Evolutionary conservation across 2,888 invertebrate genomes (phyloP).

Genomic region (Spilarctia lutea): DNA sequence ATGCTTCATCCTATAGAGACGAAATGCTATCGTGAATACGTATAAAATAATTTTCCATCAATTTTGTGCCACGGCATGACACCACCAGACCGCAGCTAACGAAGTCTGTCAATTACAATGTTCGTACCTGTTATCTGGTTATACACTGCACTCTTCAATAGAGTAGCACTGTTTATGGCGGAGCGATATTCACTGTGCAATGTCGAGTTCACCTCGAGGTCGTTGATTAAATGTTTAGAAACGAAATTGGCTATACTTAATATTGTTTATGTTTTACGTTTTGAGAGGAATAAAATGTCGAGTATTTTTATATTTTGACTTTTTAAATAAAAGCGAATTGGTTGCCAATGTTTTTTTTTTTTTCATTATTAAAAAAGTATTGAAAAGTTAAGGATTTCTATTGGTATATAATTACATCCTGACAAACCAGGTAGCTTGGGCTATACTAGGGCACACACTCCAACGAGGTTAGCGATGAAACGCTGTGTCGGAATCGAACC

Average conservation of each 20-base stretch:
- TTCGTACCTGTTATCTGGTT: constrained; percentile 22
- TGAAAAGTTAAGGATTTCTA: too few species aligned
- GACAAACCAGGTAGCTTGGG: too few species aligned
- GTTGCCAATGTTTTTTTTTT: neutral
- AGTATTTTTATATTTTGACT: too few species aligned
- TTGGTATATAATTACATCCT: too few species aligned
- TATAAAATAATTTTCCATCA: constrained; percentile 16
- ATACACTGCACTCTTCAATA: constrained; percentile 10
- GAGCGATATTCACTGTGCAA: neutral
- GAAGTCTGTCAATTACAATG: constrained; percentile 36
- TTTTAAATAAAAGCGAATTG: neutral
- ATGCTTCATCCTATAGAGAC: neutral
- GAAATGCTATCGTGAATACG: neutral
- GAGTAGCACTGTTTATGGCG: neutral
- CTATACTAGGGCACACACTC: neutral
- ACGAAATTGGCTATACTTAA: constrained; percentile 19
- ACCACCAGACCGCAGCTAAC: constrained; percentile 30
- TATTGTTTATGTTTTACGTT: constrained; percentile 18
- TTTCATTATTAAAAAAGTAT: too few species aligned
- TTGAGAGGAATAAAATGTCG: neutral
- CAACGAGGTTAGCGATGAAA: neutral
- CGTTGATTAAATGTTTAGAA: constrained; percentile 23
- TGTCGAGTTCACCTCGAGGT: constrained; percentile 4
- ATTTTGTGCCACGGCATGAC: constrained; percentile 17
- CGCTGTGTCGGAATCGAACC: neutral